Evolutionary conservation across 2,797 vertebrate species (phyloP).

Genomic region (Carcharodon carcharias): DNA sequence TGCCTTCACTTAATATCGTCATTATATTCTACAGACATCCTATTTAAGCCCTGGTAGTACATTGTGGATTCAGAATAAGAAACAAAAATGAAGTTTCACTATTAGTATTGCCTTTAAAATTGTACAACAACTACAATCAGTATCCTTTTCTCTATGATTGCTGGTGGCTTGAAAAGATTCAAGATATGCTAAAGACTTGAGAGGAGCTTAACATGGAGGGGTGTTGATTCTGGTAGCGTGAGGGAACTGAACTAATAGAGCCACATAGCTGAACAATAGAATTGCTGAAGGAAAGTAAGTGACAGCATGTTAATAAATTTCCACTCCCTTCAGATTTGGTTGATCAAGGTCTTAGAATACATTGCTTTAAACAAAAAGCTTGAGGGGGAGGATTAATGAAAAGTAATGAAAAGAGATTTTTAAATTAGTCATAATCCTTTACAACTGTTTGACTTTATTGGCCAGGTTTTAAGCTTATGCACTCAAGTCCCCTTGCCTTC

Average conservation of each 20-base stretch:
- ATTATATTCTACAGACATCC: background rate
- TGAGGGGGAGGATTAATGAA: background rate
- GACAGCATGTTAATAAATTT: background rate
- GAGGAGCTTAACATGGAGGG: background rate
- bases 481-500: background rate
- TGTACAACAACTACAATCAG: background rate
- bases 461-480: background rate
- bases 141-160: background rate
- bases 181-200: background rate
- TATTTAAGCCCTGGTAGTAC: background rate
- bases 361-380: background rate
- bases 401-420: background rate
- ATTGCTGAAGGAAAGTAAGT: background rate
- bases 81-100: background rate
- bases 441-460: background rate
- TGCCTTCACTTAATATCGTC: background rate
- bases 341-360: background rate
- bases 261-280: background rate
- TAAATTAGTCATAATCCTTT: background rate
- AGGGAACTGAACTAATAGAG: background rate
- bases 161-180: background rate
- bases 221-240: background rate
- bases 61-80: background rate
- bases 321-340: background rate
- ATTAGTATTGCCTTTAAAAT: background rate